Evolutionary conservation across 2,797 vertebrate species (phyloP).

Genomic region (Cirrhinus molitorella): DNA sequence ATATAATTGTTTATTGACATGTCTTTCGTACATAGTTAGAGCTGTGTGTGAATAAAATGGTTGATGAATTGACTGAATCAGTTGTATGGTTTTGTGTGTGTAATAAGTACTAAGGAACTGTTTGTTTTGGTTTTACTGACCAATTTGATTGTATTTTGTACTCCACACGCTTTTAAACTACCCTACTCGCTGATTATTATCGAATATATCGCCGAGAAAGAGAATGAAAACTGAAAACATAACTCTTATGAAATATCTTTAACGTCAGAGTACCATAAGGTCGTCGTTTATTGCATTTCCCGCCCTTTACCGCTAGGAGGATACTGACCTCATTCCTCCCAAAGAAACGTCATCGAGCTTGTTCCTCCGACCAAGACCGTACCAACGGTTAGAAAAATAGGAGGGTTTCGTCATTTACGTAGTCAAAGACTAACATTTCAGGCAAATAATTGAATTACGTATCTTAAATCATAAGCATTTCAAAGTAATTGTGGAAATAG

Average conservation of each 20-base stretch:
- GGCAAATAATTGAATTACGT: not conserved
- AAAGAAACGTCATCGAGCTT: conserved; percentile 39
- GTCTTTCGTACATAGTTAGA: not conserved
- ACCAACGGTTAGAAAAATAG: conserved; percentile 13
- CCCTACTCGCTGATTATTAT: not conserved
- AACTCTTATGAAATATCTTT: not conserved
- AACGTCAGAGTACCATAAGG: not conserved
- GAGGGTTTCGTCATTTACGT: no score
- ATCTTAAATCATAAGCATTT: not conserved
- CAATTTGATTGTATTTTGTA: not conserved
- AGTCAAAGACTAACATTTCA: not conserved
- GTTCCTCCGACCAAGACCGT: conserved; percentile 14
- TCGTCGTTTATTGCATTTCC: not conserved
- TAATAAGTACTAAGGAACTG: not conserved
- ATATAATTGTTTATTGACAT: conserved; percentile 12
- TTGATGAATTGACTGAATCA: conserved; percentile 13
- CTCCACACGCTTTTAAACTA: not conserved
- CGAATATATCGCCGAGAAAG: not conserved
- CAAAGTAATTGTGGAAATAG: fast-evolving
- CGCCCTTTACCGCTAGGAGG: conserved; percentile 22
- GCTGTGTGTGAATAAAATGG: conserved; percentile 31
- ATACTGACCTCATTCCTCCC: not conserved
- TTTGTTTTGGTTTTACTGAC: not conserved
- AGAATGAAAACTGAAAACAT: not conserved
- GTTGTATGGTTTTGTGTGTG: not conserved